A percentile compares a stretch with the other conserved stretches of the same genome.
Conservation (phyloP, 2,888 invertebrate species). For the Cantharis rufa region DNA sequence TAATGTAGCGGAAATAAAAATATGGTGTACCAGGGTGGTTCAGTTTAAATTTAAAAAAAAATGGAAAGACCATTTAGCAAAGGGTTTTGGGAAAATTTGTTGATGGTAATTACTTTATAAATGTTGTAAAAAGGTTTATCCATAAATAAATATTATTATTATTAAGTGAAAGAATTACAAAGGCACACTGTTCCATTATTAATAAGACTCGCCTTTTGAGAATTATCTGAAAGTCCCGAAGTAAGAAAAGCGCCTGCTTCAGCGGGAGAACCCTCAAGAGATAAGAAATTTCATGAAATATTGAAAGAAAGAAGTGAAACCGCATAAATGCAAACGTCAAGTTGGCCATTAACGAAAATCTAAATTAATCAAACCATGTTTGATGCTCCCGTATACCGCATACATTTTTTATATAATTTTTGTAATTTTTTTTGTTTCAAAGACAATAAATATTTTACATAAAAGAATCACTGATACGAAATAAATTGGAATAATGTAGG, state of each 20-base stretch:
- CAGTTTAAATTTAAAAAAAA: background rate
- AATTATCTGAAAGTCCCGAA: conserved; percentile 27
- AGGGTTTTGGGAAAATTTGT: too few relatives aligned
- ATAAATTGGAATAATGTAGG: conserved; percentile 19
- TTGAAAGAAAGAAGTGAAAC: conserved; percentile 31
- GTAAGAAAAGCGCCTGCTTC: conserved; percentile 26
- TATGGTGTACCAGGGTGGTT: background rate
- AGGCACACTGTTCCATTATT: conserved; percentile 36
- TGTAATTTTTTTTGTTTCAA: background rate
- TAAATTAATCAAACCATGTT: conserved; percentile 28
- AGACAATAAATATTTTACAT: conserved; percentile 14
- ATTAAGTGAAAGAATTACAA: conserved; percentile 28
- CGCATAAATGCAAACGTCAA: conserved; percentile 30
- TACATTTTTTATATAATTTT: background rate
- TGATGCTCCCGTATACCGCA: conserved; percentile 11
- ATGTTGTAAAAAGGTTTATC: background rate
- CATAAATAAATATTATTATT: background rate
- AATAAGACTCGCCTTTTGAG: conserved; percentile 33
- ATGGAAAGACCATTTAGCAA: too few relatives aligned
- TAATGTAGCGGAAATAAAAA: background rate
- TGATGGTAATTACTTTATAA: too few relatives aligned
- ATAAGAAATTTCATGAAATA: conserved; percentile 32
- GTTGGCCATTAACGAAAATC: conserved; percentile 23
- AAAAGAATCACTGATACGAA: conserved; percentile 19
- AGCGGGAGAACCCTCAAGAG: conserved; percentile 28